A percentile compares a stretch with the other conserved stretches of the same genome.
Evolutionary conservation across 2,113 vertebrate species (phyloP).

Genomic region (Sinocyclocheilus maitianheensis): DNA sequence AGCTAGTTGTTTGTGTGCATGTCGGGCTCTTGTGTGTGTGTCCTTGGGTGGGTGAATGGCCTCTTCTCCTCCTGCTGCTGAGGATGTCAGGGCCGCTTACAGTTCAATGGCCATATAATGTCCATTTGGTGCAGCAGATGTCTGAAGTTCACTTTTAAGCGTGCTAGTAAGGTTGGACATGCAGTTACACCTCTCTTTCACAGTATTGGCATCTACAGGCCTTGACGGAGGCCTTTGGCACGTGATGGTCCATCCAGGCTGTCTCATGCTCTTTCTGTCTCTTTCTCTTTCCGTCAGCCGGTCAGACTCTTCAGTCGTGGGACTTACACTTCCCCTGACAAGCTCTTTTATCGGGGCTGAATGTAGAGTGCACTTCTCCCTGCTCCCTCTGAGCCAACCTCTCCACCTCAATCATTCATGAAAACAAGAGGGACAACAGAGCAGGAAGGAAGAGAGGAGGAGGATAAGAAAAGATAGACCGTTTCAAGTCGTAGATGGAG

Average conservation of each 20-base stretch:
- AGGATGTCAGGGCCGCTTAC: neutral
- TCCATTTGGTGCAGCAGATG: neutral
- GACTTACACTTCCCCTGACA: constrained; percentile 2
- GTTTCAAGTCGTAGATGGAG: neutral
- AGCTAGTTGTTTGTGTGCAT: constrained; percentile 8
- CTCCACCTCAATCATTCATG: constrained; percentile 50
- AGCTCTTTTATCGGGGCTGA: constrained; percentile 38
- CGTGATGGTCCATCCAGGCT: constrained; percentile 20
- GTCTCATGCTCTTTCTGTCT: neutral
- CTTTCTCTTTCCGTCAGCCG: neutral
- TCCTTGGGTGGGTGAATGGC: neutral
- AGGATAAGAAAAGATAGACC: neutral
- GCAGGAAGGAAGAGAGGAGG: neutral
- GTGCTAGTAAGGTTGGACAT: neutral
- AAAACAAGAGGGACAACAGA: neutral
- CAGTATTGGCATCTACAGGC: constrained; percentile 9
- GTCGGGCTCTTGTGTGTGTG: neutral
- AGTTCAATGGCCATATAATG: neutral
- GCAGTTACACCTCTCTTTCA: neutral
- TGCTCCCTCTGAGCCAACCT: constrained; percentile 22
- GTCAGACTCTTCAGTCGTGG: neutral
- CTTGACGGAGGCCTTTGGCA: neutral
- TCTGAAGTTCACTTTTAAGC: constrained; percentile 10
- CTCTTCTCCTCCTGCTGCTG: neutral
- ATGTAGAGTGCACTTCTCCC: neutral